Conservation (phyloP, 2,888 invertebrate genomes). For the Anthrax anthrax region DNA sequence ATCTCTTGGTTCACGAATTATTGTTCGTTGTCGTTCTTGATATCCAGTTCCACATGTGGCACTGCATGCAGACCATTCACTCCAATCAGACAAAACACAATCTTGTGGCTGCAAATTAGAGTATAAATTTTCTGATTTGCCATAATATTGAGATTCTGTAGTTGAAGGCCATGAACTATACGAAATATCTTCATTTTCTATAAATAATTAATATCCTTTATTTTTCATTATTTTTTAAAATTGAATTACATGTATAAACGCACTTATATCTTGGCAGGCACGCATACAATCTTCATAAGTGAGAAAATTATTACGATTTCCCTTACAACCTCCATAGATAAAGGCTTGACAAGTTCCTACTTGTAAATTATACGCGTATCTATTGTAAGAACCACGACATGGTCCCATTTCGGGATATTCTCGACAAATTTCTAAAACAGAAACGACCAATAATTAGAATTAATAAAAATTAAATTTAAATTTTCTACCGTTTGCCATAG, state of each 20-base stretch:
- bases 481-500: conserved; percentile 51
- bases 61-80: conserved; percentile 70
- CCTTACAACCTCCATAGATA: conserved; percentile 77
- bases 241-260: neutral
- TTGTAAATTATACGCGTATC: conserved; percentile 70
- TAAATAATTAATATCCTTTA: neutral
- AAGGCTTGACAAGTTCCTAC: conserved; percentile 74
- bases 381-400: conserved; percentile 72
- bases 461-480: neutral
- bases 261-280: conserved; percentile 39
- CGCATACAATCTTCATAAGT: conserved; percentile 60
- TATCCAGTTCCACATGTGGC: conserved; percentile 64
- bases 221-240: neutral
- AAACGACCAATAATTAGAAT: conserved; percentile 2
- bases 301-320: conserved; percentile 84
- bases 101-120: conserved; percentile 28
- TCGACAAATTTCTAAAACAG: conserved; percentile 61
- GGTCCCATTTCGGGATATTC: conserved; percentile 66
- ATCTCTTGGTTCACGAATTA: conserved; percentile 24
- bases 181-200: neutral
- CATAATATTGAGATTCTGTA: neutral
- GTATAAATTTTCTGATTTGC: neutral
- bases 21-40: conserved; percentile 39
- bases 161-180: neutral
- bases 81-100: conserved; percentile 67